Base-by-base conservation (phyloP, 2,113 vertebrate species). In the Smithornis capensis region DNA sequence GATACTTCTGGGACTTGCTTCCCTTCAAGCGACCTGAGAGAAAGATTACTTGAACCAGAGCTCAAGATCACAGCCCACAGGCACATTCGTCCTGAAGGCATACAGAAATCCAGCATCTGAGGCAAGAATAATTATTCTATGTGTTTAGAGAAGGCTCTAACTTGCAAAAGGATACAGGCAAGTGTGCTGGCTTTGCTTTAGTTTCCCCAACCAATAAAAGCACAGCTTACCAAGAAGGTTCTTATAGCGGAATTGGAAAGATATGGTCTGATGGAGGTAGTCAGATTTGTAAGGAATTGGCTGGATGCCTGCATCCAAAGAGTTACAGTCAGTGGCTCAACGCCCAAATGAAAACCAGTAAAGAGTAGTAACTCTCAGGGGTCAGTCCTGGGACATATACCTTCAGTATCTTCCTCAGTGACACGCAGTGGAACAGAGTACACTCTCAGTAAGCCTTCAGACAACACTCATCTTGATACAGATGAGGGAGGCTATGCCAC, bases 21-120 rank as follows among this genome's bases (percentile, higher is more conserved):
- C 31, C 60, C 78, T 94, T 90, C 60, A 90, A 71, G 74, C 31
- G 28, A 71, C 82, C 82, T 73, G 57, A 28, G 62, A 93, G 69
- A 91, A 94, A 90, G 65, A 85, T 2, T 64, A 57, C 31, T 82
- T 73, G 62, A 94, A 85, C 67, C 7, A 10, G 38, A 95, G 92
- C 64, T 95, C 65, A 94, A 76, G 87, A 79, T 82, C 44, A 68
- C 45, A 94, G 81, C 88, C 90, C 62, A 76, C 70, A 87, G 89
- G 83, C 89, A 89, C 60, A 42, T 40, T 77, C 3, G 0, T 44
- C 67, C 71, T 45, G n/a, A 60, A 75, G 45, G 50, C 79, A 86
- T 27, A 90, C 23, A 91, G 74, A 94, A 94, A 91, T 10, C 29
- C 38, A 62, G 55, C 52, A 75, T 47, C 19, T 60, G 47, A 94